Percentiles rank a stretch among this genome's conserved stretches.
These are phyloP conservation scores for Trichogramma evanescens DNA, from an alignment of 2,888 invertebrate genomes.

Conservation along the genomic window DNA sequence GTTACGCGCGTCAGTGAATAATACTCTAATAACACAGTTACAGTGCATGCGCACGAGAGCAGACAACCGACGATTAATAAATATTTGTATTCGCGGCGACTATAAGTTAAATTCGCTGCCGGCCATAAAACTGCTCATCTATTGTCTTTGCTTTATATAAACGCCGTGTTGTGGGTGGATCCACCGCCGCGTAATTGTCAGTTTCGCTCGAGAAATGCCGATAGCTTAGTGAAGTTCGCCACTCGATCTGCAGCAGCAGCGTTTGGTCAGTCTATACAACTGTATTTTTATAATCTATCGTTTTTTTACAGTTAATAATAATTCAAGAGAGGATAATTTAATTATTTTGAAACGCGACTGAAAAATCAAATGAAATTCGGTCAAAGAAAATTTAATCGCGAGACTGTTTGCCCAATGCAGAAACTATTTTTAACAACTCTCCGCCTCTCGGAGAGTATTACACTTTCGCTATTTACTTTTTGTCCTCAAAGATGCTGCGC, in stretches of 20 bases:
- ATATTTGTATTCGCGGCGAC: background rate
- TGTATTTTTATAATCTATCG: no score
- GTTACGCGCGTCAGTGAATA: constrained; percentile 42
- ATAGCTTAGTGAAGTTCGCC: no score
- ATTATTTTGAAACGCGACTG: no score
- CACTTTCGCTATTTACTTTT: constrained; percentile 9
- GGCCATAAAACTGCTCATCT: constrained; percentile 4
- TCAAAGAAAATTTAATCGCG: no score
- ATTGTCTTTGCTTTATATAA: constrained; percentile 2
- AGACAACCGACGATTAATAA: constrained; percentile 43
- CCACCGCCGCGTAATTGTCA: constrained; percentile 18
- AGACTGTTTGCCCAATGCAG: no score
- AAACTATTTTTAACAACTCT: no score
- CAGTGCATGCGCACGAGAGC: constrained; percentile 18
- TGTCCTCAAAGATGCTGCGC: background rate
- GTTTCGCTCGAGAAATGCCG: background rate
- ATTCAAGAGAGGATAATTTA: no score
- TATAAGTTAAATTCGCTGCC: background rate
- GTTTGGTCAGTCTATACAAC: no score
- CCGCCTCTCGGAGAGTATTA: constrained; percentile 7
- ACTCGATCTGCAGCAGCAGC: no score
- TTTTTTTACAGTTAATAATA: no score
- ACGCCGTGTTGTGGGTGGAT: constrained; percentile 12
- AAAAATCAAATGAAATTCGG: no score
- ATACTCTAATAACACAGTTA: constrained; percentile 46